A percentile compares a stretch with the other conserved stretches of the same genome.
Conservation (phyloP, 2,797 vertebrate genomes). For the Micropoecilia bifurca region DNA sequence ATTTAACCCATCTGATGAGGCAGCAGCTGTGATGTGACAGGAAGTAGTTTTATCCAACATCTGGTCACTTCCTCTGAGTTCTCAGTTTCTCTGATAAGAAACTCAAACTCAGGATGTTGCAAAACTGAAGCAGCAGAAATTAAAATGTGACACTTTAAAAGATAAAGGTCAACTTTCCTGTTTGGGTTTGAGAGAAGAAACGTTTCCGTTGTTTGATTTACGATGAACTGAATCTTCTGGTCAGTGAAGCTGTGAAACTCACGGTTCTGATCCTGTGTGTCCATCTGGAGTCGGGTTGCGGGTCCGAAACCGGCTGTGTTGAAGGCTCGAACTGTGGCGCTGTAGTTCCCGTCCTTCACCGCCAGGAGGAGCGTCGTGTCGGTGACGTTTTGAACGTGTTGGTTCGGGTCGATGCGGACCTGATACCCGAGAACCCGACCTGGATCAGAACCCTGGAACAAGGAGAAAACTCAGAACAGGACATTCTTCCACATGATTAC, state of each 20-base stretch:
- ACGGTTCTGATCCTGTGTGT: slow-evolving; percentile 26
- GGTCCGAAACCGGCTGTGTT: slow-evolving; percentile 67
- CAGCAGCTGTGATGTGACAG: neutral
- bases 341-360: slow-evolving; percentile 43
- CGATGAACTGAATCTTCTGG: neutral
- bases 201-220: neutral
- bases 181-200: neutral
- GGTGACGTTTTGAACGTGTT: slow-evolving; percentile 14
- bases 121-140: neutral
- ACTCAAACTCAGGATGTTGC: slow-evolving; percentile 21
- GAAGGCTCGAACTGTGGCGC: slow-evolving; percentile 47
- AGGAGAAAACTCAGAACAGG: neutral
- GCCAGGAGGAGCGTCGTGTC: slow-evolving; percentile 26
- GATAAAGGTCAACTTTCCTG: neutral
- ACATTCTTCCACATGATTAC: neutral
- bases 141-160: neutral
- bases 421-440: slow-evolving; percentile 62
- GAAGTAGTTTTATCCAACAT: slow-evolving; percentile 13
- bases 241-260: slow-evolving; percentile 11
- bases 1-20: neutral
- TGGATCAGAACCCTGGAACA: slow-evolving; percentile 48
- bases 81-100: neutral
- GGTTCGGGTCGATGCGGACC: slow-evolving; percentile 44
- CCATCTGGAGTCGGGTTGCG: slow-evolving; percentile 19
- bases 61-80: neutral